phyloP scores from a whole-genome alignment of 2,888 invertebrate genomes.

The Sesia bembeciformis region DNA sequence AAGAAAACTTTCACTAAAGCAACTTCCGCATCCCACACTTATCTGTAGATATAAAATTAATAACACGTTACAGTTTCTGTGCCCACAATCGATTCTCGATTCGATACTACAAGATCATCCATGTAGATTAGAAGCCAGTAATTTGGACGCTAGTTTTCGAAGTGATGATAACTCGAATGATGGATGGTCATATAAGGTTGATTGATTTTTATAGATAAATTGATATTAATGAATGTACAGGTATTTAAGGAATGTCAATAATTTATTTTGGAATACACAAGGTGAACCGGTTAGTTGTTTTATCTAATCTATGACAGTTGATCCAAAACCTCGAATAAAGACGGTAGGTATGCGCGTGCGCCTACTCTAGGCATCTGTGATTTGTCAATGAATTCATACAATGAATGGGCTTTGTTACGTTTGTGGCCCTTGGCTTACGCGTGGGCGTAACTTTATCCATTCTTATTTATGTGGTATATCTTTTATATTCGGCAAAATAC shows the following conservation, averaged over 20 bases:
- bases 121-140: neutral
- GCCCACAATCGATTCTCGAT: too few relatives aligned
- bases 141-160: neutral
- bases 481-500: too few relatives aligned
- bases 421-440: neutral
- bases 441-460: slow-evolving; percentile 1
- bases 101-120: neutral
- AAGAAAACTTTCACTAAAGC: too few relatives aligned
- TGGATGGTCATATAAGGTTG: too few relatives aligned
- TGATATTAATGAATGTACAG: too few relatives aligned
- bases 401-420: slow-evolving; percentile 30
- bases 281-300: slow-evolving; percentile 8
- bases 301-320: slow-evolving; percentile 16
- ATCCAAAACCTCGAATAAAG: neutral
- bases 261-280: neutral
- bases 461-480: neutral
- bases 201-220: too few relatives aligned
- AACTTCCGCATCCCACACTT: too few relatives aligned
- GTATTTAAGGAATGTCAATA: too few relatives aligned
- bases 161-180: too few relatives aligned
- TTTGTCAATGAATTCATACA: slow-evolving; percentile 34
- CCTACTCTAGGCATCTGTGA: slow-evolving; percentile 23
- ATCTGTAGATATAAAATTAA: too few relatives aligned
- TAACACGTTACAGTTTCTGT: too few relatives aligned
- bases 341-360: slow-evolving; percentile 6